Conservation (phyloP, 2,888 invertebrate species). For the Dasysyrphus albostriatus region DNA sequence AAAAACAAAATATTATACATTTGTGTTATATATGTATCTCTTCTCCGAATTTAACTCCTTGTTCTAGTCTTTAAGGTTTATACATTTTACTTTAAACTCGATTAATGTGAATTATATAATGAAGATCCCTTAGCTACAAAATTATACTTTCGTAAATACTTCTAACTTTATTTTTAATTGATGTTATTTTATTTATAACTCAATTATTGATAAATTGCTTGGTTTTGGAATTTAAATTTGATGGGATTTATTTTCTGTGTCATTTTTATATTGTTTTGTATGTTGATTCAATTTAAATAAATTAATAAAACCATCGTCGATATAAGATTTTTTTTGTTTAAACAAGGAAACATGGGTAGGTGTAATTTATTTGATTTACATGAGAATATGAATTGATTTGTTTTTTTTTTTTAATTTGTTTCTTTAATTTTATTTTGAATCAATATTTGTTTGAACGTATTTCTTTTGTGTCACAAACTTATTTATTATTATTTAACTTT, state of each 20-base stretch:
- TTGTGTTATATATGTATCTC: neutral
- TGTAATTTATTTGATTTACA: slow-evolving; percentile 42
- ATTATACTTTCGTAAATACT: neutral
- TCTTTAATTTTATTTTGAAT: slow-evolving; percentile 37
- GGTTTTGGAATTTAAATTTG: neutral
- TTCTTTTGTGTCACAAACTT: slow-evolving; percentile 51
- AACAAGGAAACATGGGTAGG: slow-evolving; percentile 21
- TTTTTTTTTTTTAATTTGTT: slow-evolving; percentile 18
- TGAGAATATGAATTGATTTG: slow-evolving; percentile 26
- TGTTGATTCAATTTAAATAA: slow-evolving; percentile 18
- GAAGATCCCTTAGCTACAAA: slow-evolving; percentile 29
- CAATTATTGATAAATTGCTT: slow-evolving; percentile 1
- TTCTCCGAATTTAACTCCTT: slow-evolving; percentile 2
- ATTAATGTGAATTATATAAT: neutral
- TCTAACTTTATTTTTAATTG: neutral
- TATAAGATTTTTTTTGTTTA: slow-evolving; percentile 11
- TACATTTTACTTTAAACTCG: neutral
- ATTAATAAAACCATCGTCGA: slow-evolving; percentile 23
- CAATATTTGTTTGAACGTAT: slow-evolving; percentile 28
- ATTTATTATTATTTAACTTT: slow-evolving; percentile 50
- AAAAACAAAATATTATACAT: slow-evolving; percentile 7
- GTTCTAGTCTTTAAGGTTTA: neutral
- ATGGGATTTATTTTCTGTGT: slow-evolving; percentile 8
- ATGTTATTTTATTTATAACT: neutral
- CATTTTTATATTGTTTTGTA: slow-evolving; percentile 14